Percentiles rank a stretch among this genome's conserved stretches.
Conservation (phyloP, 1,140 invertebrate genomes). For the Triops longicaudatus region DNA sequence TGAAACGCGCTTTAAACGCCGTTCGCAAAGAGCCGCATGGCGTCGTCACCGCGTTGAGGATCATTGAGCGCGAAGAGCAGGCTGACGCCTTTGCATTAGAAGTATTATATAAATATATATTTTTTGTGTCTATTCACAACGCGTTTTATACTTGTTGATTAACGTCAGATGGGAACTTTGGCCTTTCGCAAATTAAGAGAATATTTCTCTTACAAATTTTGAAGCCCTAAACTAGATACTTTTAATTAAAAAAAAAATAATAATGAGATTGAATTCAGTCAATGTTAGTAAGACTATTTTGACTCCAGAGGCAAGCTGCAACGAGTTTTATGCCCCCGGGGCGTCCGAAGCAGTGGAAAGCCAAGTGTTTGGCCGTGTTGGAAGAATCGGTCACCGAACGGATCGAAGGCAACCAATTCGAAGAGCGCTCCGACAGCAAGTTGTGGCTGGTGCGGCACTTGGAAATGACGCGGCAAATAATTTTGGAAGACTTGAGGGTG, state of each 20-base stretch:
- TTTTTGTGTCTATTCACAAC: no score
- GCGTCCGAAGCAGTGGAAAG: slow-evolving; percentile 84
- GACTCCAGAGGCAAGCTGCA: slow-evolving; percentile 57
- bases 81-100: slow-evolving; percentile 69
- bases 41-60: slow-evolving; percentile 89
- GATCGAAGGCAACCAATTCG: slow-evolving; percentile 82
- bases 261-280: no score
- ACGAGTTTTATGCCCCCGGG: slow-evolving; percentile 86
- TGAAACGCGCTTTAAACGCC: slow-evolving; percentile 83
- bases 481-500: slow-evolving; percentile 84
- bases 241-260: no score
- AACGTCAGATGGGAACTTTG: no score
- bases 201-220: no score
- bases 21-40: slow-evolving; percentile 90
- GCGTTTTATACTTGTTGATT: no score
- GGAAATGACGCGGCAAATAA: slow-evolving; percentile 69
- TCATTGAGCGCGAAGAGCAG: slow-evolving; percentile 94
- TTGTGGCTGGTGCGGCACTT: slow-evolving; percentile 82
- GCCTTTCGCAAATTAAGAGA: no score
- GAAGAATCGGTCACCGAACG: slow-evolving; percentile 72
- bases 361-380: slow-evolving; percentile 67
- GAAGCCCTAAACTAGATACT: no score
- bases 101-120: no score
- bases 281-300: slow-evolving; percentile 13
- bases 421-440: slow-evolving; percentile 83